Conservation (phyloP, 2,797 vertebrate species). For the Atherinosoma microstoma region DNA sequence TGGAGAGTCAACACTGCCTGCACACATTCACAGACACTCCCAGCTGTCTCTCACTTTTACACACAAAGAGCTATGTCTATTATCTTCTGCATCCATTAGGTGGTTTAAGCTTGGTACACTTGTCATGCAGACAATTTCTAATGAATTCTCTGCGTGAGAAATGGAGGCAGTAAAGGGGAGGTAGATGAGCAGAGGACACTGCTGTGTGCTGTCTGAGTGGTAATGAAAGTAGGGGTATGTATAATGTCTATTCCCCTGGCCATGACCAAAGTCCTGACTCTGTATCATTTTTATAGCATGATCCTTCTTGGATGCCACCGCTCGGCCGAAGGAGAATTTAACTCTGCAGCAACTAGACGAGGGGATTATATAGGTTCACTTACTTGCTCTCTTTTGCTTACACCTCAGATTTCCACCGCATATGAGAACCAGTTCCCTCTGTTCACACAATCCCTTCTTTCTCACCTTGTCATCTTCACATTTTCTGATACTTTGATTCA, state of each 20-base stretch:
- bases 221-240: conserved; percentile 67
- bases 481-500: conserved; percentile 39
- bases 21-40: conserved; percentile 26
- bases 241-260: conserved; percentile 60
- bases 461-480: conserved; percentile 29
- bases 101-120: conserved; percentile 67
- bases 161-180: conserved; percentile 72
- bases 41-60: conserved; percentile 15
- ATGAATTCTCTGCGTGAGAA: conserved; percentile 71
- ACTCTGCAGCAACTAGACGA: neutral
- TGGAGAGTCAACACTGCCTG: conserved; percentile 35
- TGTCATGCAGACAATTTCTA: conserved; percentile 72
- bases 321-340: conserved; percentile 34
- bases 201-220: conserved; percentile 44
- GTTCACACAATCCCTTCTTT: conserved; percentile 23
- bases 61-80: conserved; percentile 41
- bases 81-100: conserved; percentile 68
- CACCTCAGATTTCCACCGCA: conserved; percentile 22
- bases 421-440: neutral
- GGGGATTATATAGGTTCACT: conserved; percentile 35
- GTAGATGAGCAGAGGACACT: conserved; percentile 60
- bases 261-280: conserved; percentile 53
- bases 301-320: conserved; percentile 64
- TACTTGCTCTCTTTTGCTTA: conserved; percentile 14
- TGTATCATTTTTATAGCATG: conserved; percentile 76